Percentiles rank a stretch among this genome's conserved stretches.
phyloP scores from a whole-genome alignment of 2,888 invertebrate species.

The Mesochorus sp. region DNA sequence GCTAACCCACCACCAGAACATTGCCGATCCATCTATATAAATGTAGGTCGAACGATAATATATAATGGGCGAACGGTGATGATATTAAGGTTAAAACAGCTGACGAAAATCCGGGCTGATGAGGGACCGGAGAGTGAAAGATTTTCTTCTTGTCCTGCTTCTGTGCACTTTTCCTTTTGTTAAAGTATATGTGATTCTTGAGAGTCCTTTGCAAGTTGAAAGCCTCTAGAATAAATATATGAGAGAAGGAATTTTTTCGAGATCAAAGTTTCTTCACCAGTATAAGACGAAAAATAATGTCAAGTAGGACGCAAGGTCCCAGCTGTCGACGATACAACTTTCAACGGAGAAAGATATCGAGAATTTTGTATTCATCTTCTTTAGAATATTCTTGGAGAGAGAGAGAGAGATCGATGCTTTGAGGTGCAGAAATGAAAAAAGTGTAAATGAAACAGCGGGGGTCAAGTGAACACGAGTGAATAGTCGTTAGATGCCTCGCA shows the following conservation, averaged over 20 bases:
- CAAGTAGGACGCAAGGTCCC: too few species aligned
- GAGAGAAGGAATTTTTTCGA: conserved; percentile 6
- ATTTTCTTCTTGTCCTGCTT: neutral
- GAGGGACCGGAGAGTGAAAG: too few species aligned
- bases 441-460: too few species aligned
- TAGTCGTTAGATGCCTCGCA: too few species aligned
- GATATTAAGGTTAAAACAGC: conserved; percentile 33
- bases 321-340: neutral
- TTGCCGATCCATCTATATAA: conserved; percentile 8
- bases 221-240: too few species aligned
- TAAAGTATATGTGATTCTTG: too few species aligned
- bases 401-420: too few species aligned
- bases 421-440: neutral
- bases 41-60: conserved; percentile 11
- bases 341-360: neutral
- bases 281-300: neutral
- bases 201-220: conserved; percentile 25
- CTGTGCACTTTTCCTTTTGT: neutral
- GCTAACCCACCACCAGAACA: conserved; percentile 35
- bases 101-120: too few species aligned
- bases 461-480: too few species aligned
- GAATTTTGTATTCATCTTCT: neutral
- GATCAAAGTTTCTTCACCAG: neutral
- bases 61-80: conserved; percentile 16
- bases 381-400: too few species aligned